phyloP scores from a whole-genome alignment of 2,888 invertebrate genomes.

The Napeogenes sylphis region DNA sequence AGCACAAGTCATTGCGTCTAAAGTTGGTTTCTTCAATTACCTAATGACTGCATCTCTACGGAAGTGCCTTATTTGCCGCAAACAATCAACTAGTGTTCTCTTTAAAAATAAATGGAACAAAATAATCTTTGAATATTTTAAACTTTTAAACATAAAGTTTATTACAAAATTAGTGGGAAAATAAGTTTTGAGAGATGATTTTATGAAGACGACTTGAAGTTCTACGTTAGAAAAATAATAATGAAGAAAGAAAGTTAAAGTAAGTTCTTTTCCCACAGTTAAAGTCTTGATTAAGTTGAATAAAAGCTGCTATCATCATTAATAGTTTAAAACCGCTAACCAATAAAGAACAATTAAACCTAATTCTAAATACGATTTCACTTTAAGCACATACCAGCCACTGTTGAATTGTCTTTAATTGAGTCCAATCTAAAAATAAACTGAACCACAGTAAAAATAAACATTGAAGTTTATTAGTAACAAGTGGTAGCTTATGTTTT shows the following conservation, averaged over 20 bases:
- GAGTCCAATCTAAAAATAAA: conserved; percentile 64
- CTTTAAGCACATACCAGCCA: conserved; percentile 50
- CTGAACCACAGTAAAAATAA: conserved; percentile 27
- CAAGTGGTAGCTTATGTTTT: conserved; percentile 29
- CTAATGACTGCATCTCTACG: conserved; percentile 53
- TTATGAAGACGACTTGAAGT: too few relatives aligned
- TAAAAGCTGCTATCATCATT: not conserved
- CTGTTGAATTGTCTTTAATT: conserved; percentile 70
- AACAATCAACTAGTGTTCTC: conserved; percentile 32
- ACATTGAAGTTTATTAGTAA: conserved; percentile 26
- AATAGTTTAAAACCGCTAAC: conserved; percentile 39
- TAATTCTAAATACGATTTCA: conserved; percentile 59
- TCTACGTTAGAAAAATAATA: too few relatives aligned
- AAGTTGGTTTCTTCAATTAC: conserved; percentile 54
- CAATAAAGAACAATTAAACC: conserved; percentile 58
- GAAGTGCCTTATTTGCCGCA: conserved; percentile 61
- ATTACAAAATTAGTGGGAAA: not conserved
- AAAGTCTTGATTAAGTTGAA: too few relatives aligned
- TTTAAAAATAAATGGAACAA: conserved; percentile 5
- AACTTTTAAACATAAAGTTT: not conserved
- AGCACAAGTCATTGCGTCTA: conserved; percentile 33
- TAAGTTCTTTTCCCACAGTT: too few relatives aligned
- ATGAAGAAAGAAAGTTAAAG: too few relatives aligned
- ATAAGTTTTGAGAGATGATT: too few relatives aligned
- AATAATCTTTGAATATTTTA: not conserved